Percentiles rank a stretch among this genome's conserved stretches.
phyloP scores from a whole-genome alignment of 2,797 vertebrate species.

The Simalia tracyae region DNA sequence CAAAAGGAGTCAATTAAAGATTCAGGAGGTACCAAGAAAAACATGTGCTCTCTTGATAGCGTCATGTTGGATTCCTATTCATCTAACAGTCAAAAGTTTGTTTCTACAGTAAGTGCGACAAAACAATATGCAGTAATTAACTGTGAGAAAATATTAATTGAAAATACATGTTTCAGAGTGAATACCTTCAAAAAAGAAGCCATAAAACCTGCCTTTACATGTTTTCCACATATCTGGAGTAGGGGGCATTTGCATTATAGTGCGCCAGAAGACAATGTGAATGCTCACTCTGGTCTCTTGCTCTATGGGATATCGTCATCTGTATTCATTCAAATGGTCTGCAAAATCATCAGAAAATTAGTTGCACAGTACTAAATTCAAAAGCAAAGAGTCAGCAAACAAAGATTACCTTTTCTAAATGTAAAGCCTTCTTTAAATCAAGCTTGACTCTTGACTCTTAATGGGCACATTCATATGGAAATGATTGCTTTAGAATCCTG shows the following conservation, averaged over 20 bases:
- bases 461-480: background rate
- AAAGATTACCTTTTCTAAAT: background rate
- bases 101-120: slow-evolving; percentile 26
- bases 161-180: background rate
- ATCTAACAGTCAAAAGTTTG: background rate
- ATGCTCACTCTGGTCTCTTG: background rate
- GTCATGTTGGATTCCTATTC: background rate
- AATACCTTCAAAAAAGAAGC: background rate
- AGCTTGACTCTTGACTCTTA: background rate
- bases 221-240: background rate
- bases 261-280: background rate
- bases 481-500: background rate
- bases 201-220: background rate
- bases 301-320: background rate
- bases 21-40: background rate
- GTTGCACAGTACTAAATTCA: background rate
- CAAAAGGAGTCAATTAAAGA: slow-evolving; percentile 37
- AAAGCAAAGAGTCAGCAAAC: background rate
- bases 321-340: background rate
- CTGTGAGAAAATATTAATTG: background rate
- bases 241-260: background rate
- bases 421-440: background rate
- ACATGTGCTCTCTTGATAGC: background rate
- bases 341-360: background rate
- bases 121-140: slow-evolving; percentile 22